A percentile compares a stretch with the other conserved stretches of the same genome.
Conservation (phyloP, 1,140 invertebrate genomes). For the Drosophila dunni region DNA sequence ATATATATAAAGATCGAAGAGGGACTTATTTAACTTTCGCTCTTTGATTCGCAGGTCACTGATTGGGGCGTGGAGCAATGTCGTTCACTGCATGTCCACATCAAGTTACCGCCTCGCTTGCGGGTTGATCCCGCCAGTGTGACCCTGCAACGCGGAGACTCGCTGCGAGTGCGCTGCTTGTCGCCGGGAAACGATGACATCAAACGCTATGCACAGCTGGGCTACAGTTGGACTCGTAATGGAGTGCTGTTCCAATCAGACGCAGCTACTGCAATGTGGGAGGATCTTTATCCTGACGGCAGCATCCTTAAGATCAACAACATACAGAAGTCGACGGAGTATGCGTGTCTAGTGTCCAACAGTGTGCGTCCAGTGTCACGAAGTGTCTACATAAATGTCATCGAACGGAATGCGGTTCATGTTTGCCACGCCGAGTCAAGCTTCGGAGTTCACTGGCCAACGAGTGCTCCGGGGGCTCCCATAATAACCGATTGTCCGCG, state of each 20-base stretch:
- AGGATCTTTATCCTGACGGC: conserved; percentile 91
- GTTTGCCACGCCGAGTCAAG: conserved; percentile 85
- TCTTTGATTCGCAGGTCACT: conserved; percentile 85
- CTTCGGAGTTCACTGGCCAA: conserved; percentile 87
- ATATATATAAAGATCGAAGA: too few relatives aligned
- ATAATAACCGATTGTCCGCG: conserved; percentile 87
- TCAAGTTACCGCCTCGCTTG: conserved; percentile 89
- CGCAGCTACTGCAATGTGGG: conserved; percentile 90
- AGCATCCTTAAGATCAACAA: conserved; percentile 91
- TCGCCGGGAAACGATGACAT: conserved; percentile 86
- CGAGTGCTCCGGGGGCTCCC: conserved; percentile 87
- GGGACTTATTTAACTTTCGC: neutral
- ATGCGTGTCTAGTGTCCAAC: conserved; percentile 87
- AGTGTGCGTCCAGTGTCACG: conserved; percentile 86
- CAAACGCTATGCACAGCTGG: conserved; percentile 87
- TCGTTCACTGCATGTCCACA: conserved; percentile 88
- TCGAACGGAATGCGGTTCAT: conserved; percentile 86
- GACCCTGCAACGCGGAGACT: conserved; percentile 87
- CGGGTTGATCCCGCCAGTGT: conserved; percentile 90
- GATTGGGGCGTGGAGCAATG: conserved; percentile 91
- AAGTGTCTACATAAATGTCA: conserved; percentile 87
- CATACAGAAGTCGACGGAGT: conserved; percentile 88
- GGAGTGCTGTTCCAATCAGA: conserved; percentile 89
- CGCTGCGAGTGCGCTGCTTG: conserved; percentile 88
- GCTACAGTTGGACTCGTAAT: conserved; percentile 92